A percentile compares a stretch with the other conserved stretches of the same genome.
Conservation (phyloP, 2,113 vertebrate genomes). For the Vulpes ferrilata region DNA sequence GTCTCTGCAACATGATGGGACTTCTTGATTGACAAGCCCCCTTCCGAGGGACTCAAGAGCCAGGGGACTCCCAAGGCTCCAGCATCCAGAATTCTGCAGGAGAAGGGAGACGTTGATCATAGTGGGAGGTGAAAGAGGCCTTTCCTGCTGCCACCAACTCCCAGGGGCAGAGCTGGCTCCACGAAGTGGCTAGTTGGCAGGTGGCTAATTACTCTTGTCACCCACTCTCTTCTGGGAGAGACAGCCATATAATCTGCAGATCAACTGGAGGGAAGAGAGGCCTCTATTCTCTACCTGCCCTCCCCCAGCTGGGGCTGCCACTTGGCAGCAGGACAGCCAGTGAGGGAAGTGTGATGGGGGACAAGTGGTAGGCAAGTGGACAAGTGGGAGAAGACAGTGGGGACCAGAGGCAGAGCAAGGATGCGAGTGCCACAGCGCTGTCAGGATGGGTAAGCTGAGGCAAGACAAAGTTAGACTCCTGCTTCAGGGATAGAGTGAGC, state of each 20-base stretch:
- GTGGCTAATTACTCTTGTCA: conserved; percentile 50
- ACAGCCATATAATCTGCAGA: conserved; percentile 58
- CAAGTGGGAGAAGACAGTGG: neutral
- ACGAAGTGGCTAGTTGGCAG: neutral
- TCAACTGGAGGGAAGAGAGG: neutral
- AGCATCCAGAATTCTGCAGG: neutral
- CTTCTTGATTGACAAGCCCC: neutral
- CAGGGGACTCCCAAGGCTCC: neutral
- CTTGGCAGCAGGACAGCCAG: neutral
- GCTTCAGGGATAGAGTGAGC: too few relatives aligned
- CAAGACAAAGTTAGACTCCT: neutral
- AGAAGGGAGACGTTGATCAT: neutral
- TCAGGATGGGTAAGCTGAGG: conserved; percentile 47
- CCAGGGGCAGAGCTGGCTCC: neutral
- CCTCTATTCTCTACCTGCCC: neutral
- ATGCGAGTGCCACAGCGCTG: neutral
- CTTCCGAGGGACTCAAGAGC: neutral
- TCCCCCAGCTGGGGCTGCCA: neutral
- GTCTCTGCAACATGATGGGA: neutral
- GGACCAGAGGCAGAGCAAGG: neutral
- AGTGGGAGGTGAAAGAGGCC: neutral
- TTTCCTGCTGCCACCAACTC: neutral
- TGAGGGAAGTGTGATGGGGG: neutral
- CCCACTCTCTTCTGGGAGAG: conserved; percentile 20
- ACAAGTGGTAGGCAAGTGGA: neutral